Evolutionary conservation across 2,797 vertebrate genomes (phyloP).

Genomic region (Ataeniobius toweri): DNA sequence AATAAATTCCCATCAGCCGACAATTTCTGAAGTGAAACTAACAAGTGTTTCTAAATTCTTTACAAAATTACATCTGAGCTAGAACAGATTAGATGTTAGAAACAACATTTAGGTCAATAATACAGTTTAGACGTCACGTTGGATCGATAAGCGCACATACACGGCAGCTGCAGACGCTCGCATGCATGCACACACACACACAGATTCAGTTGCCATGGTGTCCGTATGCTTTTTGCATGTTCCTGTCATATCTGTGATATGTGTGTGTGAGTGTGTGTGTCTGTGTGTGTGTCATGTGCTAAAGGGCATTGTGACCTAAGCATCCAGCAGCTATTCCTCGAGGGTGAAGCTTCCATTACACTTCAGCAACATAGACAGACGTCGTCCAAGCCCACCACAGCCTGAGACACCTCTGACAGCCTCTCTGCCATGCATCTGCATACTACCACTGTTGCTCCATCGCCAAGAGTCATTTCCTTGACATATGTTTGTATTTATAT

Average conservation of each 20-base stretch:
- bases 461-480: conserved; percentile 21
- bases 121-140: conserved; percentile 60
- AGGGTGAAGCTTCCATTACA: conserved; percentile 70
- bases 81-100: conserved; percentile 68
- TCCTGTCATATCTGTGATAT: conserved; percentile 52
- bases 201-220: conserved; percentile 60
- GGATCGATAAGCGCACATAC: conserved; percentile 61
- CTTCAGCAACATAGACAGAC: conserved; percentile 61
- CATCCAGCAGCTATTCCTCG: conserved; percentile 62
- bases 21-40: conserved; percentile 72
- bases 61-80: conserved; percentile 65
- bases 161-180: conserved; percentile 19
- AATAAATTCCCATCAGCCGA: conserved; percentile 67
- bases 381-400: conserved; percentile 38
- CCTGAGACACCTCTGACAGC: conserved; percentile 50
- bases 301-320: conserved; percentile 69
- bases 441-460: conserved; percentile 25
- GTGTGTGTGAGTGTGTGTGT: background rate
- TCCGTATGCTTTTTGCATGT: conserved; percentile 67
- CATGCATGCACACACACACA: conserved; percentile 13
- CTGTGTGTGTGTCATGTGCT: conserved; percentile 52
- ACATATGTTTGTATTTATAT: conserved; percentile 51
- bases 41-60: conserved; percentile 74
- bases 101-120: conserved; percentile 72
- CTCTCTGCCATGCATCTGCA: conserved; percentile 42